phyloP scores from a whole-genome alignment of 2,113 vertebrate species.

The Lasiurus borealis region DNA sequence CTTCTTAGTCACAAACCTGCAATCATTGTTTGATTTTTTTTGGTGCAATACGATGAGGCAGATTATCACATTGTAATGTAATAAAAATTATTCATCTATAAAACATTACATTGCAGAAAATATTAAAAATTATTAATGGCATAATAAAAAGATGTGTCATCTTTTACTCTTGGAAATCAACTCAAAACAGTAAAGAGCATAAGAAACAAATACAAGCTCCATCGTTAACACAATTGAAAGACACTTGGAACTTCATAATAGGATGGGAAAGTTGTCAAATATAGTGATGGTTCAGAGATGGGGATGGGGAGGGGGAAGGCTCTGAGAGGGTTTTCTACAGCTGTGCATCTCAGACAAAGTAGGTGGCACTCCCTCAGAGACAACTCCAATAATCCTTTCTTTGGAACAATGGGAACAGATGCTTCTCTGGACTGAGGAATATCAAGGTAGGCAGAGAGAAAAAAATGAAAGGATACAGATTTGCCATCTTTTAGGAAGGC shows the following conservation, averaged over 20 bases:
- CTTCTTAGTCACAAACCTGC: not conserved
- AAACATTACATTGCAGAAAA: not conserved
- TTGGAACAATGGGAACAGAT: not conserved
- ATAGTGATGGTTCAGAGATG: not conserved
- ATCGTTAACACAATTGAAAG: not conserved
- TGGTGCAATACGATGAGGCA: not conserved
- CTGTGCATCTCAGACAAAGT: not conserved
- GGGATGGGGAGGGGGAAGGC: not conserved
- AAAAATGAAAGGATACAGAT: not conserved
- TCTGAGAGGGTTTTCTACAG: not conserved
- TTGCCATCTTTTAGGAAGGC: not conserved
- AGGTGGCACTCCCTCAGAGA: not conserved
- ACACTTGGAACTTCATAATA: not conserved
- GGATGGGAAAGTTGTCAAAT: not conserved
- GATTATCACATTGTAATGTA: not conserved
- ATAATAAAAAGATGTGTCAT: not conserved
- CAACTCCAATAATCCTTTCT: not conserved
- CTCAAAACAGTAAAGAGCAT: not conserved
- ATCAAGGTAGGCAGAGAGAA: not conserved
- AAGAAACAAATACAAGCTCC: not conserved
- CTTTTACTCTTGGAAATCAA: constrained; percentile 29
- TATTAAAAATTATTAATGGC: not conserved
- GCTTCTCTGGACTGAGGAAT: not conserved
- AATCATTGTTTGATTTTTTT: constrained; percentile 7
- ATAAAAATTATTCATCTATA: constrained; percentile 14